Conservation (phyloP, 2,888 invertebrate genomes). For the Drosophila percnosoma region DNA sequence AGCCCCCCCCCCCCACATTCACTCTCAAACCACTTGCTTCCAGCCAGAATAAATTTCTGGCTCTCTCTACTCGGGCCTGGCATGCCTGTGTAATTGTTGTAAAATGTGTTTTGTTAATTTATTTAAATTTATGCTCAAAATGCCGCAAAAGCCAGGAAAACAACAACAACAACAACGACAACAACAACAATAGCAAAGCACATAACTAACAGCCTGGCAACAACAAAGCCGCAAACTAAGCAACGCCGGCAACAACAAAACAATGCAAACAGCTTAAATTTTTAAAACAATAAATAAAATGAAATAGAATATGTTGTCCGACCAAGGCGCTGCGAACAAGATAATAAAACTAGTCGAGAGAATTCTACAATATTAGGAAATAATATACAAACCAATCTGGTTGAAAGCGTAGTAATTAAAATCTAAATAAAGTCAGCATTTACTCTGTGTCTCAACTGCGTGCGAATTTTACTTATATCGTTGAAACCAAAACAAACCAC, state of each 20-base stretch:
- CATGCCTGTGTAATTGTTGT: slow-evolving; percentile 66
- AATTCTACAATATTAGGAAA: slow-evolving; percentile 21
- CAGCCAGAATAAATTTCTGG: slow-evolving; percentile 1
- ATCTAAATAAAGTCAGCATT: neutral
- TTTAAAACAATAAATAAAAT: slow-evolving; percentile 68
- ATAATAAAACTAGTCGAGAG: slow-evolving; percentile 33
- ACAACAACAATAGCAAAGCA: slow-evolving; percentile 21
- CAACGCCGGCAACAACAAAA: slow-evolving; percentile 30
- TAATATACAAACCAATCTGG: slow-evolving; percentile 2
- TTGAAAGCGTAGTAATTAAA: slow-evolving; percentile 5
- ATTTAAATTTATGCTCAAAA: slow-evolving; percentile 75
- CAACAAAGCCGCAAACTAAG: slow-evolving; percentile 54
- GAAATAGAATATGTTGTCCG: slow-evolving; percentile 58
- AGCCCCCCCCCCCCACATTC: neutral
- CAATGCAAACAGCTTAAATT: slow-evolving; percentile 58
- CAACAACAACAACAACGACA: slow-evolving; percentile 8
- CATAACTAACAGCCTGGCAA: slow-evolving; percentile 43
- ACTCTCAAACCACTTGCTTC: neutral
- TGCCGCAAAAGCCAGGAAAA: slow-evolving; percentile 38
- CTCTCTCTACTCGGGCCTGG: slow-evolving; percentile 1
- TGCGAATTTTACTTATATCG: neutral
- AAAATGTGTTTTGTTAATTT: slow-evolving; percentile 76
- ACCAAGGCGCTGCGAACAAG: slow-evolving; percentile 18
- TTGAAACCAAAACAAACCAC: neutral
- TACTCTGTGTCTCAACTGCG: neutral